These are phyloP conservation scores for Nothura maculosa DNA, from an alignment of 2,797 vertebrate genomes.

Conservation along the genomic window DNA sequence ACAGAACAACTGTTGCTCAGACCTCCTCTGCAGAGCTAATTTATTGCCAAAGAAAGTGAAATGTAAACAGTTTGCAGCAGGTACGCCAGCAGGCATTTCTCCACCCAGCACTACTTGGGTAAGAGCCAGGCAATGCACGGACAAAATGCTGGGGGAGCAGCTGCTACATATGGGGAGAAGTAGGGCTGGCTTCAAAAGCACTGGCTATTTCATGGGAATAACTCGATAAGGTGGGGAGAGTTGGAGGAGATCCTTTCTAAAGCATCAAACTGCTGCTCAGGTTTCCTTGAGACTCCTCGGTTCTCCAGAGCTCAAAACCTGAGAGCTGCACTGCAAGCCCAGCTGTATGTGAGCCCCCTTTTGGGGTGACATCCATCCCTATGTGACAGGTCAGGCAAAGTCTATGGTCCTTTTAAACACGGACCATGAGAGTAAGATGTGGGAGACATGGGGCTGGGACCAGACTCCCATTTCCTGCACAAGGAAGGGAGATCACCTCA, in stretches of 20 bases:
- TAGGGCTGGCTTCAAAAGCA: neutral
- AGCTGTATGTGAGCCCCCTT: neutral
- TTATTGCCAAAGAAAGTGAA: constrained; percentile 45
- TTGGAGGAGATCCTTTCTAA: neutral
- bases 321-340: neutral
- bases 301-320: neutral
- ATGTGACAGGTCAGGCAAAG: neutral
- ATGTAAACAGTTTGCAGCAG: constrained; percentile 61
- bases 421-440: neutral
- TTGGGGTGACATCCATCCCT: neutral
- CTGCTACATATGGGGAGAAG: constrained; percentile 1
- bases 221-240: constrained; percentile 12
- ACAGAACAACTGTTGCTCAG: constrained; percentile 62
- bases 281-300: neutral
- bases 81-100: neutral
- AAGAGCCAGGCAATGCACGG: neutral
- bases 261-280: neutral
- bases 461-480: accelerated
- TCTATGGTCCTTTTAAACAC: neutral
- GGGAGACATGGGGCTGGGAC: neutral
- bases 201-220: neutral
- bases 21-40: constrained; percentile 34
- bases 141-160: neutral
- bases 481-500: neutral
- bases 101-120: neutral